A percentile compares a stretch with the other conserved stretches of the same genome.
These are phyloP conservation scores for Zaprionus nigranus DNA, from an alignment of 1,140 invertebrate species.

Conservation along the genomic window DNA sequence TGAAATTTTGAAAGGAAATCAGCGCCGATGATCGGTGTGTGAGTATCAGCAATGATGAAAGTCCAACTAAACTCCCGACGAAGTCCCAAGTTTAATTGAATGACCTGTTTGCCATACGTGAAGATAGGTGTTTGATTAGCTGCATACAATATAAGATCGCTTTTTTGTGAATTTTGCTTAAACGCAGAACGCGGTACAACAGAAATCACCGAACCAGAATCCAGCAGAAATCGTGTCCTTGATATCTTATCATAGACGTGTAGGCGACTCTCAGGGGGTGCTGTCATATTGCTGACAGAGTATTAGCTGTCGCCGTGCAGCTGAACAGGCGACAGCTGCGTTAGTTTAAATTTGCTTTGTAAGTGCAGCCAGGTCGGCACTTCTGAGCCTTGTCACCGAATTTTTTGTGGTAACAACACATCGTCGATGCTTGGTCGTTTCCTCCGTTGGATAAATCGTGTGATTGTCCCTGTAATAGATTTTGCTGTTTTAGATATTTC, in stretches of 20 bases:
- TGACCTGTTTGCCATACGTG: background rate
- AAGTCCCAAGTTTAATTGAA: background rate
- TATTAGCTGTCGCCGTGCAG: background rate
- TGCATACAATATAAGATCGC: background rate
- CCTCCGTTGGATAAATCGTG: no score
- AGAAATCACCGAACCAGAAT: background rate
- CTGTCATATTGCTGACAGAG: background rate
- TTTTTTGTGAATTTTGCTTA: no score
- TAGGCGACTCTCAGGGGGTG: background rate
- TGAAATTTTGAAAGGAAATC: no score
- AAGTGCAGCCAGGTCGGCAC: no score
- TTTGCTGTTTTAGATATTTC: no score
- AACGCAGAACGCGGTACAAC: background rate
- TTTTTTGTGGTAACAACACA: no score
- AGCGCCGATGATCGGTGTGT: no score
- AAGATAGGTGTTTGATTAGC: background rate
- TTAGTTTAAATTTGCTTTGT: no score
- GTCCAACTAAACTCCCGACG: background rate
- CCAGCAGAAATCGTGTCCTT: background rate
- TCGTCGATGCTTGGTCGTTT: no score
- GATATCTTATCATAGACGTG: background rate
- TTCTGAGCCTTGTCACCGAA: no score
- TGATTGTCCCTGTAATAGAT: no score
- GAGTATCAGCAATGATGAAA: background rate
- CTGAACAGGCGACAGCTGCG: background rate